Evolutionary conservation across 2,888 invertebrate species (phyloP).

Genomic region (Steinernema carpocapsae): DNA sequence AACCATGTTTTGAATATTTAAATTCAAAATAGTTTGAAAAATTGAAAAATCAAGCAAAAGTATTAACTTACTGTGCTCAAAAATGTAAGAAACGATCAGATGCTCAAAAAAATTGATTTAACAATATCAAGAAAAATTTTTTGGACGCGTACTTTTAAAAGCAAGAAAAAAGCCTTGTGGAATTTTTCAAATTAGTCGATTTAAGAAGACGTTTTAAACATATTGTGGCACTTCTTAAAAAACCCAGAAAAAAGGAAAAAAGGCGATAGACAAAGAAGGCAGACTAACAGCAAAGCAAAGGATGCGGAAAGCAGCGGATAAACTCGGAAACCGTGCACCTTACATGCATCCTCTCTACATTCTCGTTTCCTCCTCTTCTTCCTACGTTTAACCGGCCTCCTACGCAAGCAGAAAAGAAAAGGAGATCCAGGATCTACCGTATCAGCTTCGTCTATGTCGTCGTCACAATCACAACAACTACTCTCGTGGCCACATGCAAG

Average conservation of each 20-base stretch:
- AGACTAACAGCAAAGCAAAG: slow-evolving; percentile 1
- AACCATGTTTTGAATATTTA: too few relatives aligned
- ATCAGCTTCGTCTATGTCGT: slow-evolving; percentile 27
- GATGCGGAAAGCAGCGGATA: background rate
- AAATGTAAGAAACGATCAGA: background rate
- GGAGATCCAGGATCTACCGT: background rate
- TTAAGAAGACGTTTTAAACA: too few relatives aligned
- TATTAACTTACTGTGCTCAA: background rate
- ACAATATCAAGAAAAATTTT: background rate
- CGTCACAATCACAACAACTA: slow-evolving; percentile 9
- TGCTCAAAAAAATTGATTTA: background rate
- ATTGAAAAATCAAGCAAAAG: background rate
- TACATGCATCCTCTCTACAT: slow-evolving; percentile 10
- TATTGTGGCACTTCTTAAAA: too few relatives aligned
- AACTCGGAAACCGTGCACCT: background rate
- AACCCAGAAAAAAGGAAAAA: too few relatives aligned
- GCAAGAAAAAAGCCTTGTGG: background rate
- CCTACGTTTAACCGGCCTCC: background rate
- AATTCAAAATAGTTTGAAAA: background rate
- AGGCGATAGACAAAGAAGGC: slow-evolving; percentile 11
- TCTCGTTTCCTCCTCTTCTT: too few relatives aligned
- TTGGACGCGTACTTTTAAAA: background rate
- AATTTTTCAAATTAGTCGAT: background rate
- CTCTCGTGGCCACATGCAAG: background rate
- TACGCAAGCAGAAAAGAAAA: slow-evolving; percentile 25